Percentiles rank a stretch among this genome's conserved stretches.
Conservation (phyloP, 2,888 invertebrate genomes). For the Scaptomyza cyrtandrae region DNA sequence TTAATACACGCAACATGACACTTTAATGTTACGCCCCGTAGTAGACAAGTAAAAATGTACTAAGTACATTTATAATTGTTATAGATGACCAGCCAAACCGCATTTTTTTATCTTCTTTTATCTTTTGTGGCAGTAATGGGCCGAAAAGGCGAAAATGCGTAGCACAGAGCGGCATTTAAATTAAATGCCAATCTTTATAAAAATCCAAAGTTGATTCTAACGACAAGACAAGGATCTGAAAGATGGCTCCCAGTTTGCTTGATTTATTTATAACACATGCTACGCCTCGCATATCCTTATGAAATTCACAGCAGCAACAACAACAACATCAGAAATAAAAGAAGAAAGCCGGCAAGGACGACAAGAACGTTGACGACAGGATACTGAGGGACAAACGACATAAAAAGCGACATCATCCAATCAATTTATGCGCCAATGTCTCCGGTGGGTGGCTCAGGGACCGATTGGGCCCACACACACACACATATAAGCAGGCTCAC, state of each 20-base stretch:
- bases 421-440: slow-evolving; percentile 78
- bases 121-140: background rate
- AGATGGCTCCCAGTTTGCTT: slow-evolving; percentile 57
- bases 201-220: slow-evolving; percentile 42
- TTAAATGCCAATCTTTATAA: slow-evolving; percentile 63
- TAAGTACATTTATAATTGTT: slow-evolving; percentile 7
- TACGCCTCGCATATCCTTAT: slow-evolving; percentile 71
- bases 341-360: slow-evolving; percentile 20
- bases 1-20: slow-evolving; percentile 37
- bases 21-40: background rate
- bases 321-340: slow-evolving; percentile 14
- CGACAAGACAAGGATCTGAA: slow-evolving; percentile 40
- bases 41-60: background rate
- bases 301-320: slow-evolving; percentile 60
- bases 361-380: slow-evolving; percentile 28
- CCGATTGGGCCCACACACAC: slow-evolving; percentile 13
- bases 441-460: slow-evolving; percentile 56
- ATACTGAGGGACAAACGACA: slow-evolving; percentile 65
- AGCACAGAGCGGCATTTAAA: slow-evolving; percentile 58
- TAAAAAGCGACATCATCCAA: slow-evolving; percentile 79
- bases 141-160: slow-evolving; percentile 4
- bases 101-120: no score
- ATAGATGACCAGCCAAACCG: slow-evolving; percentile 14
- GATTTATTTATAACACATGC: slow-evolving; percentile 79
- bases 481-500: slow-evolving; percentile 36